A percentile compares a stretch with the other conserved stretches of the same genome.
phyloP scores from a whole-genome alignment of 2,113 vertebrate genomes.

The Python bivittatus region DNA sequence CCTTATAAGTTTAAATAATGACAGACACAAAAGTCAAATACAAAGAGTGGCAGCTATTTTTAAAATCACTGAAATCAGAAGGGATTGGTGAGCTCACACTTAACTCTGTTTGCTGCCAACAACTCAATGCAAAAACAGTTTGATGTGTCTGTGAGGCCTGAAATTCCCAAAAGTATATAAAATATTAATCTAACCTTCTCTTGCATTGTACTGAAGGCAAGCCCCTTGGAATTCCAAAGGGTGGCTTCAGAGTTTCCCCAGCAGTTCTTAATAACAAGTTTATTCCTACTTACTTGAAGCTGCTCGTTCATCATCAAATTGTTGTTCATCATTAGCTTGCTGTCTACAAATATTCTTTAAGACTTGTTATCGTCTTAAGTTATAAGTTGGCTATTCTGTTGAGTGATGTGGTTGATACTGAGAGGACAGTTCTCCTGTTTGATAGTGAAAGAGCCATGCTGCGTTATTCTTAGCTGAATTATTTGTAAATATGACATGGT shows the following conservation, averaged over 20 bases:
- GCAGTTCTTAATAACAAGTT: neutral
- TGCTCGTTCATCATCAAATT: neutral
- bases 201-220: neutral
- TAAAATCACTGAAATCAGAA: neutral
- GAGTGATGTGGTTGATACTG: slow-evolving; percentile 40
- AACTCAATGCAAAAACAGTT: neutral
- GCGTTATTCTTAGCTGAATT: neutral
- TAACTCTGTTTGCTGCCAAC: neutral
- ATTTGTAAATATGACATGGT: neutral
- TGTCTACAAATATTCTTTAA: rapidly evolving
- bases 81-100: too few species aligned
- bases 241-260: neutral
- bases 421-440: rapidly evolving
- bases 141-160: neutral
- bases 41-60: neutral
- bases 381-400: neutral
- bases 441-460: neutral
- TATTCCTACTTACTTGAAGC: slow-evolving; percentile 9
- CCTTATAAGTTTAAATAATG: neutral
- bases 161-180: neutral
- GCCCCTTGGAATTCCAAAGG: neutral
- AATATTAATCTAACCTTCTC: neutral
- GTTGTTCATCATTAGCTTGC: neutral
- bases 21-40: neutral
- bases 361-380: neutral